phyloP scores from a whole-genome alignment of 92 coral and sea anemone genomes.

The Siderastrea radians region DNA sequence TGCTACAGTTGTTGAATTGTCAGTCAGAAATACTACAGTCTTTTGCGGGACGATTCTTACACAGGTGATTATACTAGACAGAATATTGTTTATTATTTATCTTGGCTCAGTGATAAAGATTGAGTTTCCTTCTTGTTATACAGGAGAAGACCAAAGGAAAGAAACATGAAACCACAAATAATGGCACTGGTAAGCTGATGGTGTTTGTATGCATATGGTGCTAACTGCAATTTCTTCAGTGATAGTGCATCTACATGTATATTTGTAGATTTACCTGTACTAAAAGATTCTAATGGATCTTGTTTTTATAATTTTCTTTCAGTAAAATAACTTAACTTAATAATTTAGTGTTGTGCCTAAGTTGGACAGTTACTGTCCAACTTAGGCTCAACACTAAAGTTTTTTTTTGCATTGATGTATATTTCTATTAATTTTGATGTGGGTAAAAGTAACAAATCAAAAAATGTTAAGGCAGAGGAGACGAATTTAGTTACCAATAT shows the following conservation, averaged over 20 bases:
- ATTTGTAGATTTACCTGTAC: neutral
- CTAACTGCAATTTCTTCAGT: neutral
- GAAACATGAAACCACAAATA: constrained; percentile 30
- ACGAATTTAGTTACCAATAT: too few relatives aligned
- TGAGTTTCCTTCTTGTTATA: neutral
- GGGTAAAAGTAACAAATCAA: too few relatives aligned
- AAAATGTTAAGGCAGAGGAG: too few relatives aligned
- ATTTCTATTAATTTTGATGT: too few relatives aligned
- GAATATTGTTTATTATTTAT: neutral
- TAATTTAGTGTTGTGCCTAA: too few relatives aligned
- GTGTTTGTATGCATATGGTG: neutral
- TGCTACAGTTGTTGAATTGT: too few relatives aligned
- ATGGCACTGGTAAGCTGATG: constrained; percentile 40
- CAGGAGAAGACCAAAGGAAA: constrained; percentile 48
- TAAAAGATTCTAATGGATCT: neutral
- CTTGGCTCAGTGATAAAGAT: neutral
- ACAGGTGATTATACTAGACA: neutral
- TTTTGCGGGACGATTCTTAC: too few relatives aligned
- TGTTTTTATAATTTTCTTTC: neutral
- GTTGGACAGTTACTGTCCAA: too few relatives aligned
- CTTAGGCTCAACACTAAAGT: too few relatives aligned
- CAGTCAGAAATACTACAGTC: too few relatives aligned
- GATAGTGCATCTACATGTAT: neutral
- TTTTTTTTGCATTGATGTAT: too few relatives aligned
- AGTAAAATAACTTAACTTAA: too few relatives aligned